phyloP scores from a whole-genome alignment of 2,888 invertebrate species.

The Lasius platythorax region DNA sequence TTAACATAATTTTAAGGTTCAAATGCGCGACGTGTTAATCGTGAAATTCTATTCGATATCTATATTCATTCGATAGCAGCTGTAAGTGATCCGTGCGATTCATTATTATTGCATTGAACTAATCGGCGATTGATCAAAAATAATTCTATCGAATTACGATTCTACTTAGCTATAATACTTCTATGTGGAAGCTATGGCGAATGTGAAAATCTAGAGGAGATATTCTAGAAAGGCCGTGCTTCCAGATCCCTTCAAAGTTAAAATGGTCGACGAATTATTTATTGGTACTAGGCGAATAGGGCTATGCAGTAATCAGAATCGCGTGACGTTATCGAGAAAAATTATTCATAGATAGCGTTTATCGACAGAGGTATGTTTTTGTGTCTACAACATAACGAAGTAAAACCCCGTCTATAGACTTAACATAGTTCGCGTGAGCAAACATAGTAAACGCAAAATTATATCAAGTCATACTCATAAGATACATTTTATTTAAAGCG shows the following conservation, averaged over 20 bases:
- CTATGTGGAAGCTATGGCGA: neutral
- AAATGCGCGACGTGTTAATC: neutral
- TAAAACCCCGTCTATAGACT: constrained; percentile 1
- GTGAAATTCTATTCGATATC: neutral
- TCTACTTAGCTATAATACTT: neutral
- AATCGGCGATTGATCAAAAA: neutral
- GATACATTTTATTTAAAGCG: neutral
- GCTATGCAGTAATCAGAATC: neutral
- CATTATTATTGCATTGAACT: neutral
- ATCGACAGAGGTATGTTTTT: constrained; percentile 16
- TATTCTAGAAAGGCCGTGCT: neutral
- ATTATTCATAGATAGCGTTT: constrained; percentile 24
- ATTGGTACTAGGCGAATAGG: neutral
- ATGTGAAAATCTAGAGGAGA: neutral
- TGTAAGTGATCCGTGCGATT: neutral
- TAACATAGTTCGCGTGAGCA: neutral
- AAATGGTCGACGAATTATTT: neutral
- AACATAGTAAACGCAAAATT: constrained; percentile 8
- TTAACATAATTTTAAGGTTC: neutral
- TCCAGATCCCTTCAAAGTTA: neutral
- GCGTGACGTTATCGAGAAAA: constrained; percentile 29
- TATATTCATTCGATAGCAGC: neutral
- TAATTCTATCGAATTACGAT: neutral
- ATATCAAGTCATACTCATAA: neutral
- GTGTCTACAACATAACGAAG: constrained; percentile 1